A percentile compares a stretch with the other conserved stretches of the same genome.
Evolutionary conservation across 2,113 vertebrate genomes (phyloP).

Genomic region (Australoheros scitulus): DNA sequence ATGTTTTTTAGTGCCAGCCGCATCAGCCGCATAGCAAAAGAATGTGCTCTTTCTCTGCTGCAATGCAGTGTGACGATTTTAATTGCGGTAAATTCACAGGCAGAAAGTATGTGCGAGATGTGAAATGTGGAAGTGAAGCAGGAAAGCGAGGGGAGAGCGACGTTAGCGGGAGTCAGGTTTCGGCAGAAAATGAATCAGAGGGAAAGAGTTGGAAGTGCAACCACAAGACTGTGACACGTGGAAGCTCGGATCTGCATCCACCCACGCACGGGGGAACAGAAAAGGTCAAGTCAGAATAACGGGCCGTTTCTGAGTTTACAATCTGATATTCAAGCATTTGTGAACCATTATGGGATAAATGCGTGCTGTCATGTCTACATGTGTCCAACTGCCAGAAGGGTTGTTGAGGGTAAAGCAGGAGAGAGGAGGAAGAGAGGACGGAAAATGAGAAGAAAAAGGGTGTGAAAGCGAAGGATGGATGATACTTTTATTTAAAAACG

Average conservation of each 20-base stretch:
- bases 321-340: conserved; percentile 18
- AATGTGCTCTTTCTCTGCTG: neutral
- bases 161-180: neutral
- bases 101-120: conserved; percentile 12
- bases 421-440: neutral
- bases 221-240: neutral
- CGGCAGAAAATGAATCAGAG: neutral
- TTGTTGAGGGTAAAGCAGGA: neutral
- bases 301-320: neutral
- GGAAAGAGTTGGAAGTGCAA: neutral
- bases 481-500: conserved; percentile 3
- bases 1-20: neutral
- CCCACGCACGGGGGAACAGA: neutral
- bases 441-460: neutral
- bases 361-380: conserved; percentile 10
- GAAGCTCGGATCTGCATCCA: neutral
- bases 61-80: neutral
- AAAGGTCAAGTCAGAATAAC: conserved; percentile 7
- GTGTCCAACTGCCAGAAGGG: conserved; percentile 5
- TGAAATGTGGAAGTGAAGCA: conserved; percentile 29
- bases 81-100: neutral
- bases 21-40: neutral
- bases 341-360: neutral
- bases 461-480: neutral
- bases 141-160: conserved; percentile 25